These are phyloP conservation scores for Danionella cerebrum DNA, from an alignment of 2,113 vertebrate genomes.

Conservation along the genomic window DNA sequence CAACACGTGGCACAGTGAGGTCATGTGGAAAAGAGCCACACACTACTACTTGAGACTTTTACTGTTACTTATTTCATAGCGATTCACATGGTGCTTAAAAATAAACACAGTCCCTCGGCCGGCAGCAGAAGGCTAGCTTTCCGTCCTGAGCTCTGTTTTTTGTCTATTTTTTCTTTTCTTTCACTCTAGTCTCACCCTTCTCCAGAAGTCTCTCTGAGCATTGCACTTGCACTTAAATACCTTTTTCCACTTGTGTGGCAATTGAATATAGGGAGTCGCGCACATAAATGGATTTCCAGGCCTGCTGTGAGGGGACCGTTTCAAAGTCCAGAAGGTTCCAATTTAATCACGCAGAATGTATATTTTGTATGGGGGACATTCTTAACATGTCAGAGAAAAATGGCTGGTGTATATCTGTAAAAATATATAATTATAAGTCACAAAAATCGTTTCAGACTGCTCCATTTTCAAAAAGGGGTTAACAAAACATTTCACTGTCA, in stretches of 20 bases:
- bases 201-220: neutral
- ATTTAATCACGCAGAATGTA: conserved; percentile 37
- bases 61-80: neutral
- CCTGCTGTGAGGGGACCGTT: conserved; percentile 7
- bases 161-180: neutral
- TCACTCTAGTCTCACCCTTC: neutral
- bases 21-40: neutral
- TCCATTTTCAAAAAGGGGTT: conserved; percentile 23
- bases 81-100: neutral
- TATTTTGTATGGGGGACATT: conserved; percentile 36
- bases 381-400: conserved; percentile 42
- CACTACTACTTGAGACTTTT: neutral
- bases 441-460: conserved; percentile 27
- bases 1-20: neutral
- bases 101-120: neutral
- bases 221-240: conserved; percentile 20
- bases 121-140: neutral
- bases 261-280: neutral
- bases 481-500: conserved; percentile 40
- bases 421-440: conserved; percentile 43
- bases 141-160: neutral
- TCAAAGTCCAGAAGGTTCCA: conserved; percentile 37
- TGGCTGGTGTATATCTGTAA: conserved; percentile 33
- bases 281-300: conserved; percentile 32
- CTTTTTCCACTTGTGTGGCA: conserved; percentile 11